phyloP scores from a whole-genome alignment of 2,797 vertebrate genomes.

The Melanotaenia nigrans region DNA sequence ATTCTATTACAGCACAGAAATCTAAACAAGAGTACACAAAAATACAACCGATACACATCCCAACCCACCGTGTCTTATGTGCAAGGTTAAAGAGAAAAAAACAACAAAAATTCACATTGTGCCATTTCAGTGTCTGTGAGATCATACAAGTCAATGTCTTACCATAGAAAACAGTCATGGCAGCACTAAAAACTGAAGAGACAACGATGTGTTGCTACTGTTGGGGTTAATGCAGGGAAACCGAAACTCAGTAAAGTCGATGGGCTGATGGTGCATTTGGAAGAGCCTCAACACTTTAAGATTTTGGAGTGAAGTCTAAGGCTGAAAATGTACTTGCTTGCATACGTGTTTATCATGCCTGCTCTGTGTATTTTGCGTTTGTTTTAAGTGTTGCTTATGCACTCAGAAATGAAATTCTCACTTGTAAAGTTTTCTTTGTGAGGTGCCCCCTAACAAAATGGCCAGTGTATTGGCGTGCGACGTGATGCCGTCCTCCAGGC shows the following conservation, averaged over 20 bases:
- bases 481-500: too few species aligned
- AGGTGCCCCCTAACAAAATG: too few species aligned
- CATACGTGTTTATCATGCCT: too few species aligned
- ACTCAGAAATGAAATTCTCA: too few species aligned
- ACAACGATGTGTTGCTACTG: neutral
- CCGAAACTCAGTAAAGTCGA: accelerated
- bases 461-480: too few species aligned
- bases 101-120: constrained; percentile 24
- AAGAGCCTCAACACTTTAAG: neutral
- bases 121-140: neutral
- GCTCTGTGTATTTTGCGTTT: too few species aligned
- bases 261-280: neutral
- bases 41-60: constrained; percentile 18
- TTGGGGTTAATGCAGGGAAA: neutral
- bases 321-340: too few species aligned
- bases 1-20: constrained; percentile 40
- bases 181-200: neutral
- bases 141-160: too few species aligned
- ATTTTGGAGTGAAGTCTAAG: too few species aligned
- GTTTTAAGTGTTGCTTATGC: too few species aligned
- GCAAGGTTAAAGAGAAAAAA: constrained; percentile 36
- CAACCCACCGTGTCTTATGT: constrained; percentile 5
- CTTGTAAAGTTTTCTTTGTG: too few species aligned
- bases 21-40: constrained; percentile 33
- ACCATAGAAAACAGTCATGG: neutral